phyloP scores from a whole-genome alignment of 2,113 vertebrate species.

The Peromyscus leucopus region DNA sequence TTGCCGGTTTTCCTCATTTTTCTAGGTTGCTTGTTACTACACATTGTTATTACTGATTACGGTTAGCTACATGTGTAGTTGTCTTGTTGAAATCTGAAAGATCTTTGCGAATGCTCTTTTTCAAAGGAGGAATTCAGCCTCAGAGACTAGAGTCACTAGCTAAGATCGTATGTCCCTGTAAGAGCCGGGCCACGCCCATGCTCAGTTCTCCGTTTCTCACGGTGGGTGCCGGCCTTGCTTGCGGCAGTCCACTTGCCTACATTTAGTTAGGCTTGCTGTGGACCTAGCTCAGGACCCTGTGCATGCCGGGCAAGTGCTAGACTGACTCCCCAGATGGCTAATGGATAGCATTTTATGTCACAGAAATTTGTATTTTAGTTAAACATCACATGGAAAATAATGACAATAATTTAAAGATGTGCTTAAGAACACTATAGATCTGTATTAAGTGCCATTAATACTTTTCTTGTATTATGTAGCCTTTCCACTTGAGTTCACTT shows the following conservation, averaged over 20 bases:
- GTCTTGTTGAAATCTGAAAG: background rate
- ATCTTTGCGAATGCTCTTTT: slow-evolving; percentile 37
- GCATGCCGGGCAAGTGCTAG: background rate
- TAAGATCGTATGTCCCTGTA: background rate
- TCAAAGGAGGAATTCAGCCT: background rate
- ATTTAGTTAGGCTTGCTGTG: too few relatives aligned
- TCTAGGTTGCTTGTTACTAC: background rate
- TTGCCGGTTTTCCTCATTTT: background rate
- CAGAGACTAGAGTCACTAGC: background rate
- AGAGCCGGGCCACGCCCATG: background rate
- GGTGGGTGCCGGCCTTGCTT: too few relatives aligned
- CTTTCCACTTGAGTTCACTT: slow-evolving; percentile 42
- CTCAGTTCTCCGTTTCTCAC: background rate
- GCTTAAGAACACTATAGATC: background rate
- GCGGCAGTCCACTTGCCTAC: background rate
- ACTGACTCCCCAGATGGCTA: background rate
- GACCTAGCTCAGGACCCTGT: background rate
- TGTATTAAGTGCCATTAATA: background rate
- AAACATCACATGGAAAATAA: slow-evolving; percentile 60
- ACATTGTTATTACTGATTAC: background rate
- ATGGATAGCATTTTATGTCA: slow-evolving; percentile 42
- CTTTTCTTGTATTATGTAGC: background rate
- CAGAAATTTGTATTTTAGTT: slow-evolving; percentile 26
- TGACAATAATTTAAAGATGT: slow-evolving; percentile 55
- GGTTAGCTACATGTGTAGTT: background rate